phyloP scores from a whole-genome alignment of 2,113 vertebrate species.

The Pyrgilauda ruficollis region DNA sequence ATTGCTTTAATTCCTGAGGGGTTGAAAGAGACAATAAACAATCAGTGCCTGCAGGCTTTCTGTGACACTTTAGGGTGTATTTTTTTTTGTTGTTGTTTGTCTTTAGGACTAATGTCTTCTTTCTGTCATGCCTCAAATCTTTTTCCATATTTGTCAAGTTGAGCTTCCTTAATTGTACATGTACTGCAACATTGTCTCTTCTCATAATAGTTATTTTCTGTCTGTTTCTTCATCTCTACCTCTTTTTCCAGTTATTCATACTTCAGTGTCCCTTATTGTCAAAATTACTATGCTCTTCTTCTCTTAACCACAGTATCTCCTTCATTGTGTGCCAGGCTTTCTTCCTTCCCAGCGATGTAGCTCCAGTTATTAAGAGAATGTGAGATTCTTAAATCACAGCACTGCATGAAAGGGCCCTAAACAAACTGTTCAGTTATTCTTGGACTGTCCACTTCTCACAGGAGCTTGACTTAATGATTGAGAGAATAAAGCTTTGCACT shows the following conservation, averaged over 20 bases:
- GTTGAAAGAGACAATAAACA: neutral
- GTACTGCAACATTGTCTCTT: neutral
- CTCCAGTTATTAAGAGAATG: neutral
- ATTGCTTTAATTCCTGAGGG: neutral
- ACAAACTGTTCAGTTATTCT: neutral
- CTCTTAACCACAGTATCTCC: neutral
- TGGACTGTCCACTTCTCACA: neutral
- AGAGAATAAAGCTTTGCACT: neutral
- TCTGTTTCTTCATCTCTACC: neutral
- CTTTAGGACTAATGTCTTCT: neutral
- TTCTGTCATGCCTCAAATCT: neutral
- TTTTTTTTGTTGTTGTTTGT: neutral
- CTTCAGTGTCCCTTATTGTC: neutral
- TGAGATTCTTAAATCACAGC: neutral
- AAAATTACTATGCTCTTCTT: neutral
- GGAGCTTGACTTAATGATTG: neutral
- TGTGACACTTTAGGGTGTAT: neutral
- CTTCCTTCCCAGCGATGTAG: neutral
- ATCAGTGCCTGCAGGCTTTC: neutral
- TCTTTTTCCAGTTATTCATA: neutral
- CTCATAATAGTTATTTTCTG: fast-evolving
- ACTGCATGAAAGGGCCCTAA: neutral
- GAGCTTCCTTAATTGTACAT: neutral
- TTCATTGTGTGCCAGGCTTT: neutral
- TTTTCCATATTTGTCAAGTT: neutral